Evolutionary conservation across 2,113 vertebrate species (phyloP), one percentile per base, ranked within the genome.

Genomic region (Lophochroa leadbeateri): DNA sequence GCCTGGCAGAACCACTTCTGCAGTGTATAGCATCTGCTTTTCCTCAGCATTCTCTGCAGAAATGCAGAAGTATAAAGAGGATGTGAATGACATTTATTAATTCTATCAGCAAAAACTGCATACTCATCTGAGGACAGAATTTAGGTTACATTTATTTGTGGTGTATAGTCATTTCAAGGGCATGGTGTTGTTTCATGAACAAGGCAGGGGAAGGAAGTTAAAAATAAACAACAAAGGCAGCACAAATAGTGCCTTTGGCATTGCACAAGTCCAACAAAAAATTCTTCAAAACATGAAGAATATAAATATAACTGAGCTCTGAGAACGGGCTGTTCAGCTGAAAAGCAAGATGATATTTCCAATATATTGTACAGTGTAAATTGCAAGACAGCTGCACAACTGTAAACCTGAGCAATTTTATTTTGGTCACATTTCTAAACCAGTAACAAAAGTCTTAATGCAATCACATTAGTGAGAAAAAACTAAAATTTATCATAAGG

Each of bases 21-120:
- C 71, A 53, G 21, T 33, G 19, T 52, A 87, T 28, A 82, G 23
- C 78, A 82, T 89, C 91, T 94, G 78, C 61, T 76, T 85, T 79
- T 71, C 52, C 70, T 70, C 18, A 80, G 63, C 35, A 25, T 76
- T 92, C 49, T 83, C 37, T 76, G 43, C 18, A 91, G 60, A 95
- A 31, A 49, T 92, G 27, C 29, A 79, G 24, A 94, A 19, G 20
- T 65, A 25, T 29, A 33, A 91, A 52, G 11, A 60, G 20, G 14
- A 65, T 87, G 24, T 65, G 57, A 84, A n/a, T 46, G 49, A 81
- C 24, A 70, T 46, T 83, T 91, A 18, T 76, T 76, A 61, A 71
- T 69, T 80, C 52, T 65, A 57, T 79, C 63, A 92, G 35, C 24
- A 52, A 47, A 89, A 86, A 55, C 18, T 37, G 17, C 24, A 25